Base-by-base conservation (phyloP, 2,797 vertebrate species). In the Pogonophryne albipinna region DNA sequence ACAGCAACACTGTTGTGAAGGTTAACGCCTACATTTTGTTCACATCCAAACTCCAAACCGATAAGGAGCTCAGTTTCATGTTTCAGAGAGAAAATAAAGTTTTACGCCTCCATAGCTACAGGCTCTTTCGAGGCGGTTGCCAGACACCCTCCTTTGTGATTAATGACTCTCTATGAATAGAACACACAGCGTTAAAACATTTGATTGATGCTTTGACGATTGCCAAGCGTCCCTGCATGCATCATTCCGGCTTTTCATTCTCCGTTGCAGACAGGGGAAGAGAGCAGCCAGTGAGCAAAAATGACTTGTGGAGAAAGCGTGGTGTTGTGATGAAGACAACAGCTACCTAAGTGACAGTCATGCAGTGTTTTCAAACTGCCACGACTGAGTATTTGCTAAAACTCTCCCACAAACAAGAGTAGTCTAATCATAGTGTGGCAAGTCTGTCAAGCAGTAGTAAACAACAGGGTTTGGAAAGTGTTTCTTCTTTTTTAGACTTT, bases 151-250 rank as follows among this genome's bases (percentile, higher is more conserved):
- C 80, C 71, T 60, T 84, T 71, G 82, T 92, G 90, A 94, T 90
- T 91, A 91, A 94, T 87, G 86, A 85, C 84, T 81, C 82, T 88
- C 90, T 80, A 82, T 89, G 88, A 89, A 91, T 87, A 91, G 90
- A 89, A 89, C 76, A 81, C 77, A 51, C 31, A 1, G 61, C 45
- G 58, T 85, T 89, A 87, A 89, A 87, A 86, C 76, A 68, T 82
- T 80, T 91, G 91, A 93, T 90, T 83, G 90, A 94, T 92, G 91
- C 84, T 81, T 89, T 71, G 75, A 88, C 56, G 66, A 84, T 85
- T 90, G 80, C 85, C 63, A n/a, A 68, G 85, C 80, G 3, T 73
- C 72, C 78, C 63, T 62, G 80, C 87, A 88, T 90, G 66, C 85
- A 87, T 93, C 89, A 87, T 75, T 72, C 50, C 64, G 14, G 79